Conservation (phyloP, 2,113 vertebrate species). For the Nerophis ophidion region DNA sequence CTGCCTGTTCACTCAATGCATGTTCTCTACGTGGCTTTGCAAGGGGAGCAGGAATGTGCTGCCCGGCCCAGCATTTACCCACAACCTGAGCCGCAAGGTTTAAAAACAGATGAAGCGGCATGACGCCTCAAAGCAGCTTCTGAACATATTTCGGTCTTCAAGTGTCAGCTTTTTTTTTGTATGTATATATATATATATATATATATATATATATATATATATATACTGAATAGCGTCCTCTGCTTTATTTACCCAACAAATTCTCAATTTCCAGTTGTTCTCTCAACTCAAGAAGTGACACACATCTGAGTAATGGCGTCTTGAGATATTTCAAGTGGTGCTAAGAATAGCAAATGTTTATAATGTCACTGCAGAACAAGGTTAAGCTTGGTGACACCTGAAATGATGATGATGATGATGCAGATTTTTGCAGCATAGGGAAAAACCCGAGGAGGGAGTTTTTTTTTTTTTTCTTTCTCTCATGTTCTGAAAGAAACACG, state of each 20-base stretch:
- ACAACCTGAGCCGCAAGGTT: conserved; percentile 36
- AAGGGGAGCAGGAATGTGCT: conserved; percentile 15
- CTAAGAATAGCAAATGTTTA: conserved; percentile 69
- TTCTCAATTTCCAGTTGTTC: conserved; percentile 43
- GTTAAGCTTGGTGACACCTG: conserved; percentile 52
- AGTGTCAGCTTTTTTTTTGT: conserved; percentile 43
- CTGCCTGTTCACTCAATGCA: conserved; percentile 9
- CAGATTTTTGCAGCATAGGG: conserved; percentile 37
- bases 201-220: too few relatives aligned
- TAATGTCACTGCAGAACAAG: conserved; percentile 58
- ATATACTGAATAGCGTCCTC: conserved; percentile 37
- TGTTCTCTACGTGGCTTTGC: conserved; percentile 11
- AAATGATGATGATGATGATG: conserved; percentile 41
- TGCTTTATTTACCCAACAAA: neutral
- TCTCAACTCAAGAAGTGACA: conserved; percentile 51
- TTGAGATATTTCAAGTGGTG: conserved; percentile 47
- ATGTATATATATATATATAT: too few relatives aligned
- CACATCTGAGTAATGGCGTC: conserved; percentile 54
- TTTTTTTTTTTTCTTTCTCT: conserved; percentile 16
- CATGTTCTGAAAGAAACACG: conserved; percentile 4
- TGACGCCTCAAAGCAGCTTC: conserved; percentile 37
- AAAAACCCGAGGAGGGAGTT: conserved; percentile 4
- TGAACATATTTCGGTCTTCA: conserved; percentile 40
- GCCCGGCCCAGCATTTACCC: conserved; percentile 34
- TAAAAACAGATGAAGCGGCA: conserved; percentile 37